Base-by-base conservation (phyloP, 2,888 invertebrate species). In the Pemphredon lugubris region DNA sequence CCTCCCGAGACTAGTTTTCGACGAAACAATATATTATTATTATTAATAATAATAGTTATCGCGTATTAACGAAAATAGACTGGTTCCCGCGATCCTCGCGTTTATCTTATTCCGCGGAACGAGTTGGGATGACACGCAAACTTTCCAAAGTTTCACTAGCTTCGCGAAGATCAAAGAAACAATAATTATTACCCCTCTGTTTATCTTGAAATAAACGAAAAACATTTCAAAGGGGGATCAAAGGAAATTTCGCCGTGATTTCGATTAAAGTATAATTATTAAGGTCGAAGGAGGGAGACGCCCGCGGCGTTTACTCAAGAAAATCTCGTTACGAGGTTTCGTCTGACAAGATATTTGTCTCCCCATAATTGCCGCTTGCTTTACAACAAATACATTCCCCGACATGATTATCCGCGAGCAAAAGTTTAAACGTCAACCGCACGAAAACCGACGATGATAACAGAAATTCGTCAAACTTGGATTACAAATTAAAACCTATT, bases 261-360 rank as follows among this genome's bases (percentile, higher is more conserved):
- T 59, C 74, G 68, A 68, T 74, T 68, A 64, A 74, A 68, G 74
- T 64, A 50, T 68, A 68, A 74, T 73, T 73, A 73, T 74, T 39
- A 53, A 44, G 42, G 55, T 34, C 42, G 61, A n/a, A n/a, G n/a
- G 32, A 53, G 1, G 6, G 37, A 66, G 66, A 40, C 58, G 53
- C 67, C 67, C 51, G 11, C 26, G 51, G 45, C 47, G 58, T 51
- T 53, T 69, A 23, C 23, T 26, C 39, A 21, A 20, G 45, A 30
- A 67, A 60, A 73, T 73, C 57, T 73, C 37, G 57, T 57, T 58
- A 61, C 42, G 18, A 44, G 32, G 53, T 57, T 37, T 71, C 40
- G 67, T 58, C 44, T 20, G 55, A 26, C 39, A 32, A 6, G 53
- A 48, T 39, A 47, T 40, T 47, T 11, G 11, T 26, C 4, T 9